Percentiles rank a stretch among this genome's conserved stretches.
phyloP scores from a whole-genome alignment of 2,888 invertebrate species.

The Rhingia campestris region DNA sequence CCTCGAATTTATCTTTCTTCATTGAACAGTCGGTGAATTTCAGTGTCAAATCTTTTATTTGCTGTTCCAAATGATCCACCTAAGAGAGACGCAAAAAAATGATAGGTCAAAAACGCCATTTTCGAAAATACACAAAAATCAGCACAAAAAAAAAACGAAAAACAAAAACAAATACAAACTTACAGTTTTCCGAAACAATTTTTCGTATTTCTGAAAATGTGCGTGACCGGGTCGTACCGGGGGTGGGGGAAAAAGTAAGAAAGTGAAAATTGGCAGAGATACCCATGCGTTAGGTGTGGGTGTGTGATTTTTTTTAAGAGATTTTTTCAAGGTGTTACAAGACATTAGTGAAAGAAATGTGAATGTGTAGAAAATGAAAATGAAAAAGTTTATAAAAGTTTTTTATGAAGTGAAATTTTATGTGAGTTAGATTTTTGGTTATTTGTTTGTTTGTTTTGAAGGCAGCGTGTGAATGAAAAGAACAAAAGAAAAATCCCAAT shows the following conservation, averaged over 20 bases:
- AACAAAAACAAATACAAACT: conserved; percentile 56
- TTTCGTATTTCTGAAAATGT: conserved; percentile 62
- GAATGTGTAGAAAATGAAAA: conserved; percentile 48
- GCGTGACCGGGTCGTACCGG: background rate
- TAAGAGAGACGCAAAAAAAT: conserved; percentile 78
- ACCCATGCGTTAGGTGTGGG: conserved; percentile 10
- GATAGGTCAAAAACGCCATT: conserved; percentile 54
- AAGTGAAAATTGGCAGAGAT: conserved; percentile 9
- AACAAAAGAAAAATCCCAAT: conserved; percentile 60
- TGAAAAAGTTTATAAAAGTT: conserved; percentile 10
- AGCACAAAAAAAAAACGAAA: conserved; percentile 33
- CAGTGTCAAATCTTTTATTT: conserved; percentile 88
- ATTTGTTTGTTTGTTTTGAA: conserved; percentile 18
- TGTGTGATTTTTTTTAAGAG: conserved; percentile 19
- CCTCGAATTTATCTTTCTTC: conserved; percentile 87
- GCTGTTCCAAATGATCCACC: conserved; percentile 91
- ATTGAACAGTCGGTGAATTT: conserved; percentile 86
- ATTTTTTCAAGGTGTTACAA: conserved; percentile 42
- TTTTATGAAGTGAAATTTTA: conserved; percentile 30
- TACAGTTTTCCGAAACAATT: conserved; percentile 65
- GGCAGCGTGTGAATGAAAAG: conserved; percentile 70
- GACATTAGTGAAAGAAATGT: conserved; percentile 32
- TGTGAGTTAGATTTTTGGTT: background rate
- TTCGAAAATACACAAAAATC: conserved; percentile 28
- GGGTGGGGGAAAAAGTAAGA: conserved; percentile 5